Evolutionary conservation across 2,888 invertebrate genomes (phyloP), one percentile per base, ranked within the genome.

Genomic region (Peribatodes rhomboidaria): DNA sequence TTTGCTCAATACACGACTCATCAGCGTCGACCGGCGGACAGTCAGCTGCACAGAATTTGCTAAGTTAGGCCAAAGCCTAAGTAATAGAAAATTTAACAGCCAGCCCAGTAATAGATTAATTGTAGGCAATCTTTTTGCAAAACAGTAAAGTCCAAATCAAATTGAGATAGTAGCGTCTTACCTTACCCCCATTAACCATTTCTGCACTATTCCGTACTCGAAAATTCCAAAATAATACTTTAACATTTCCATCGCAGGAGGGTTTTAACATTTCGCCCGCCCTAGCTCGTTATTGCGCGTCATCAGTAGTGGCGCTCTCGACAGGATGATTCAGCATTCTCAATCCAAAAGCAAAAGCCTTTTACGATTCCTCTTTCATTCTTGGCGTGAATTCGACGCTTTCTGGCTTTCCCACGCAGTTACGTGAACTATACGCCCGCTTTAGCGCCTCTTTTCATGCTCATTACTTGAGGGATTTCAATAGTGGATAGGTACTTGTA

Each of bases 291-390:
- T 92, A 91, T 87, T 84, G 86, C 89, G 87, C 89, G 86, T 88
- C 90, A 88, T 87, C 87, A 86, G 84, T 85, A 84, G 84, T 80
- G 83, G 69, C 70, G 75, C 81, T 83, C 87, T 89, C 85, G 79
- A 84, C 85, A 76, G 85, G 85, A 89, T 91, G 91, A 92, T 89
- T 92, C 92, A 90, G 92, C 92, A 85, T 87, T 88, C 82, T 90
- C 88, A 87, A 87, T 88, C 89, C 90, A 80, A 89, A 90, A 86
- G 88, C 84, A 80, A 89, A 90, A 87, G 88, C 84, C 88, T 88
- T 91, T 90, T 90, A 86, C 90, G 85, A 89, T 85, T 90, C 83
- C 82, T 86, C 87, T 87, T 90, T 90, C 85, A 88, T 87, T 86
- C 85, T 83, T 77, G 76, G 76, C 78, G 81, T 85, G 82, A 86